These are phyloP conservation scores for Tetramorium alpestre DNA, from an alignment of 1,140 invertebrate species.

Conservation along the genomic window DNA sequence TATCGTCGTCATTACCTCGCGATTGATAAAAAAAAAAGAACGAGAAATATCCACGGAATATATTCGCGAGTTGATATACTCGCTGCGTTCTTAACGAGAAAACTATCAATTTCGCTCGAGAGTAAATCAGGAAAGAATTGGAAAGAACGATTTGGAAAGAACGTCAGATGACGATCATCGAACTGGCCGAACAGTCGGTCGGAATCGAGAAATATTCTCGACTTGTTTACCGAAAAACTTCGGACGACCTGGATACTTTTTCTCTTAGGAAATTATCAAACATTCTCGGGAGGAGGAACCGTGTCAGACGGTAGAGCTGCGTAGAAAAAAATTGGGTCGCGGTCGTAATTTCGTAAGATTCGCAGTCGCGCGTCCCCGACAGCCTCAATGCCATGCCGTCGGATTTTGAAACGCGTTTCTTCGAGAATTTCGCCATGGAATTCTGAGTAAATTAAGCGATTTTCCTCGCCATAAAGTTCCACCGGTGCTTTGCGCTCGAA, in stretches of 20 bases:
- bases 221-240: neutral
- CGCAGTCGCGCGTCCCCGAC: neutral
- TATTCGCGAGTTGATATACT: neutral
- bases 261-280: neutral
- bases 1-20: neutral
- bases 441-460: slow-evolving; percentile 38
- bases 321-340: slow-evolving; percentile 15
- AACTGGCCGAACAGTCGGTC: neutral
- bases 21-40: slow-evolving; percentile 14
- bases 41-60: neutral
- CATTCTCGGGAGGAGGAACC: neutral
- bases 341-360: slow-evolving; percentile 22
- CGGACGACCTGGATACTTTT: neutral
- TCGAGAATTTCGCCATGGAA: neutral
- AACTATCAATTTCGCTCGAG: slow-evolving; percentile 23
- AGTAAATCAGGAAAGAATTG: too few species aligned
- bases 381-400: slow-evolving; percentile 3
- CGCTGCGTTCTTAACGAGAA: neutral
- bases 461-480: slow-evolving; percentile 31
- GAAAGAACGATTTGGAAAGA: neutral
- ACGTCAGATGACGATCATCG: neutral
- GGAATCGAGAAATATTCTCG: neutral
- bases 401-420: neutral
- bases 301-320: neutral
- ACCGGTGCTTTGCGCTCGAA: neutral